phyloP scores from a whole-genome alignment of 53 echinoderm and acorn worm genomes.

The Pentamera pediparva region DNA sequence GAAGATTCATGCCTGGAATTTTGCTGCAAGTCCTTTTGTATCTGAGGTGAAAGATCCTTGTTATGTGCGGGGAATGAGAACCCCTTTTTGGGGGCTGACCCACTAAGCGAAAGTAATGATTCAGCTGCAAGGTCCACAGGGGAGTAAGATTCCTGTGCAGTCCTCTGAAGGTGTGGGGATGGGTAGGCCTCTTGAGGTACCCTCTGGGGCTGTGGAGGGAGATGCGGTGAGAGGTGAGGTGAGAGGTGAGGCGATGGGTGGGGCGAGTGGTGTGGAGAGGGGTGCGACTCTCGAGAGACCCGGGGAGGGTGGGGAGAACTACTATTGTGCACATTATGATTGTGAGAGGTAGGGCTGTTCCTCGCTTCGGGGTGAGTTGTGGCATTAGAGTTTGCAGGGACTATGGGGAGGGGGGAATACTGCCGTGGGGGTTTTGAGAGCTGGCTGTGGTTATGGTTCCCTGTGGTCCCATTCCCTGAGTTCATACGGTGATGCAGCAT shows the following conservation, averaged over 20 bases:
- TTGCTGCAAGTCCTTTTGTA: too few species aligned
- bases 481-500: too few species aligned
- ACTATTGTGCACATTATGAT: constrained; percentile 39
- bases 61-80: constrained; percentile 7
- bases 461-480: too few species aligned
- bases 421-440: too few species aligned
- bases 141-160: constrained; percentile 68
- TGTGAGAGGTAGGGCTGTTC: constrained; percentile 2
- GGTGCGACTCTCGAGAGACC: too few species aligned
- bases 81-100: constrained; percentile 45
- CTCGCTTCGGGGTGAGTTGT: not conserved
- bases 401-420: too few species aligned
- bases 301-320: constrained; percentile 10
- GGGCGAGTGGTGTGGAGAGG: not conserved
- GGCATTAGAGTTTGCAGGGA: too few species aligned
- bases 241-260: not conserved
- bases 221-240: too few species aligned
- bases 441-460: not conserved
- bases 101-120: constrained; percentile 73
- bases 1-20: too few species aligned
- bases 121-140: constrained; percentile 89
- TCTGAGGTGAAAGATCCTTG: not conserved
- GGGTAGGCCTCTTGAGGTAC: not conserved
- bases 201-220: too few species aligned
- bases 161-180: constrained; percentile 19